Evolutionary conservation across 2,113 vertebrate genomes (phyloP), one percentile per base, ranked within the genome.

Genomic region (Labrus mixtus): DNA sequence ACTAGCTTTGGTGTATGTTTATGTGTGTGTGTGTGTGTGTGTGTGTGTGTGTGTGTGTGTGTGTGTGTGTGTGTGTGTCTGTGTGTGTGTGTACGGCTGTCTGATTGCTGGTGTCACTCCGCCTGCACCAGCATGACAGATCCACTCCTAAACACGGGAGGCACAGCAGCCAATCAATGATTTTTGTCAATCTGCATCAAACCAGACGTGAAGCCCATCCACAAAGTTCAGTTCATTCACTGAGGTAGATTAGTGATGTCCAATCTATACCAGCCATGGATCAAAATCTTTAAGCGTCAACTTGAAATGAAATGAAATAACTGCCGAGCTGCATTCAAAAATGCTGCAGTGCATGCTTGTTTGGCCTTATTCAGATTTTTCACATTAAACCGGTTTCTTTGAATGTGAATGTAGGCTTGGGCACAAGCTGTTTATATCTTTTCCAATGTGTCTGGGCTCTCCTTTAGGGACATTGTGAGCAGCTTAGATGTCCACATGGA

Each of bases 71-170:
- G 19, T 50, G 48, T 10, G 19, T 50, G 19, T n/a, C n/a, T 22
- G n/a, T 1, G 11, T 50, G 19, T 50, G 19, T 50, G 48, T 10
- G 19, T 50, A 6, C 13, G 55, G 29, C 33, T 55, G 48, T 65
- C 25, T 72, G 64, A 71, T 60, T 56, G 71, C 13, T 45, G 57
- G 48, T 19, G 72, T 60, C 67, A 74, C 71, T 68, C 86, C 74
- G 81, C 60, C 58, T 70, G 20, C 11, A 76, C 61, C 63, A 59
- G 81, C 84, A 88, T 79, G 85, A 53, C 58, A 58, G 54, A 79
- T 63, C 64, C 58, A 80, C 74, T 78, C 67, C 51, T 54, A 36
- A 63, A 74, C 81, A 89, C 67, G 73, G 53, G 54, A 8, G 62
- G 55, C 77, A 80, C 63, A 63, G 60, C 13, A 10, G 73, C 50